Percentiles rank a stretch among this genome's conserved stretches.
These are phyloP conservation scores for Meda fulgida DNA, from an alignment of 2,797 vertebrate genomes.

Conservation along the genomic window DNA sequence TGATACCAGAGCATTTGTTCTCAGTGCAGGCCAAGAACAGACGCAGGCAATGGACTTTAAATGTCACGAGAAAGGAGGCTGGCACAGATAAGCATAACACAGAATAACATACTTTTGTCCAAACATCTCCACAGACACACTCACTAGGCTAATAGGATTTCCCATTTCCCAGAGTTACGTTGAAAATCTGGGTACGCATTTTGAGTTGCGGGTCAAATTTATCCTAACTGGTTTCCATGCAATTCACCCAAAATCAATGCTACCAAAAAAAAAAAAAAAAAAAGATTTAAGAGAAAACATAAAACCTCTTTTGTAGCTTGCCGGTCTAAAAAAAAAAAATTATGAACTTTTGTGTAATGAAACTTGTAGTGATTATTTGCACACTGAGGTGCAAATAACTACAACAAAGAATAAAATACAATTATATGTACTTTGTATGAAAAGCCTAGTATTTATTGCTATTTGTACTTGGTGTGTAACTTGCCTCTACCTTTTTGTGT, in stretches of 20 bases:
- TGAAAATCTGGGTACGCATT: not conserved
- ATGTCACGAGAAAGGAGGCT: conserved; percentile 34
- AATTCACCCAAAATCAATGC: not conserved
- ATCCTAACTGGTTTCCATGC: not conserved
- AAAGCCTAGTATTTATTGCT: too few relatives aligned
- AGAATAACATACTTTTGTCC: not conserved
- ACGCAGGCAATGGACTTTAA: conserved; percentile 33
- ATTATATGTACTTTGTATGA: too few relatives aligned
- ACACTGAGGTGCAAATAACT: too few relatives aligned
- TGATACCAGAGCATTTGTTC: not conserved
- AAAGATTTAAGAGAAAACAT: too few relatives aligned
- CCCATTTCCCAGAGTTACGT: not conserved
- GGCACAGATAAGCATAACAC: conserved; percentile 15
- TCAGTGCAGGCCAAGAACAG: not conserved
- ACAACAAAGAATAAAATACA: too few relatives aligned
- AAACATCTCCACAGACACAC: conserved; percentile 10
- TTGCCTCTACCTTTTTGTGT: too few relatives aligned
- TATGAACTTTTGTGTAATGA: too few relatives aligned
- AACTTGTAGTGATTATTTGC: too few relatives aligned
- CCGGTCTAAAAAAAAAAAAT: too few relatives aligned
- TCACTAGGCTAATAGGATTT: not conserved
- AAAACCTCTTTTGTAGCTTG: too few relatives aligned
- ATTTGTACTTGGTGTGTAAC: not conserved
- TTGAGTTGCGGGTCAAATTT: not conserved
- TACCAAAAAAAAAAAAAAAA: not conserved